phyloP scores from a whole-genome alignment of 1,140 invertebrate species.

The Polyergus mexicanus region DNA sequence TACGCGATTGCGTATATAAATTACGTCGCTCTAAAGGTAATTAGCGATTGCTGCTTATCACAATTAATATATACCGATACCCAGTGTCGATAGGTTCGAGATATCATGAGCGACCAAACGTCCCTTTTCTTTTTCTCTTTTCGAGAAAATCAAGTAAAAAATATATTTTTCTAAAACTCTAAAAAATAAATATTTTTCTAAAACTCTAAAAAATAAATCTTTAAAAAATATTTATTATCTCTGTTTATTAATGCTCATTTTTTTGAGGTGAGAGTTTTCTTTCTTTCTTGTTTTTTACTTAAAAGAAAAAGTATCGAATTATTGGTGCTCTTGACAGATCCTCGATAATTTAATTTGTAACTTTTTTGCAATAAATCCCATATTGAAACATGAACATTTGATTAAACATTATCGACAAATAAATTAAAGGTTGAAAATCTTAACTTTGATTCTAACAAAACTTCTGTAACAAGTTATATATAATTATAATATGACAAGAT shows the following conservation, averaged over 20 bases:
- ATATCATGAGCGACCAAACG: no score
- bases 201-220: background rate
- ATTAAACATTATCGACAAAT: no score
- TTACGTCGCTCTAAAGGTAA: background rate
- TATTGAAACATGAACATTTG: no score
- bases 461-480: no score
- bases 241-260: background rate
- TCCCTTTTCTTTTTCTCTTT: background rate
- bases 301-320: no score
- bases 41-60: slow-evolving; percentile 22
- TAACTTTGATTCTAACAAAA: no score
- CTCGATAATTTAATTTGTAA: no score
- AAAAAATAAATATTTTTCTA: background rate
- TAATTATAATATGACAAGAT: no score
- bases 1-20: background rate
- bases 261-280: background rate
- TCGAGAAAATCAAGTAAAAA: background rate
- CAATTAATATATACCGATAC: background rate
- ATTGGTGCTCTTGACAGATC: no score
- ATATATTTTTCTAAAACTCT: background rate
- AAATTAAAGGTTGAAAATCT: no score
- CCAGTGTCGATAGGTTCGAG: background rate
- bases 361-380: no score
- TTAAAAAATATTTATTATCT: background rate
- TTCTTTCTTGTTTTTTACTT: no score